Base-by-base conservation (phyloP, 2,113 vertebrate genomes). In the Hemiscyllium ocellatum region DNA sequence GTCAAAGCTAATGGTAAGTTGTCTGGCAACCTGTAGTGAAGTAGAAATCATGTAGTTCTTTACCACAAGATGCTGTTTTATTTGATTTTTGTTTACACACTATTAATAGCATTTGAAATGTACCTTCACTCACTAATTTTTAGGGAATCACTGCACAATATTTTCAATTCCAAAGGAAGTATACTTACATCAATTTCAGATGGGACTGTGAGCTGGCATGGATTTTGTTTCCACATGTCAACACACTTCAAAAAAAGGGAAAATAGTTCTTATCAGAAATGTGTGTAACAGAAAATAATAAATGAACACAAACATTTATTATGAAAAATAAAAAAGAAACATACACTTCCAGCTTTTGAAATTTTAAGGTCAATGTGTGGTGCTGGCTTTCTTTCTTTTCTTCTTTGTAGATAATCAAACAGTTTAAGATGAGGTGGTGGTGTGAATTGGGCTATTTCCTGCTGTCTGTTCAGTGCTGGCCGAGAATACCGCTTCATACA, bases 351-450 rank as follows among this genome's bases (percentile, higher is more conserved):
- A 96, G 98, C 98, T 97, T 99, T 99, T 96, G 99, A 99, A 97
- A 99, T 99, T 97, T 99, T 99, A 96, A 99, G 99, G 97, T 99
- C 99, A 96, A 98, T 98, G 87, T 99, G 98, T 52, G 99, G 98
- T 61, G 97, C 96, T 94, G 98, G 97, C 97, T 98, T 99, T 97
- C 98, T 98, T 96, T 99, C 99, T 96, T 99, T 99, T 96, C 98
- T 98, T 96, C 98, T 99, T 97, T 99, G 99, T 96, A 99, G 97
- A 97, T 99, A 99, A 97, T 99, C 99, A 89, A 99, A 98, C 96
- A 99, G 97, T 96, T 97, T 98, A 94, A 99, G 98, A 97, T 99
- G 99, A 80, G 99, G 98, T 37, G 99, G 99, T 69, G 98, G 97
- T 66, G 98, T 98, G 56, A 98, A 97, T 50, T 99, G 98, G 96